These are phyloP conservation scores for Neotoma lepida DNA, from an alignment of 2,113 vertebrate species.

Conservation along the genomic window DNA sequence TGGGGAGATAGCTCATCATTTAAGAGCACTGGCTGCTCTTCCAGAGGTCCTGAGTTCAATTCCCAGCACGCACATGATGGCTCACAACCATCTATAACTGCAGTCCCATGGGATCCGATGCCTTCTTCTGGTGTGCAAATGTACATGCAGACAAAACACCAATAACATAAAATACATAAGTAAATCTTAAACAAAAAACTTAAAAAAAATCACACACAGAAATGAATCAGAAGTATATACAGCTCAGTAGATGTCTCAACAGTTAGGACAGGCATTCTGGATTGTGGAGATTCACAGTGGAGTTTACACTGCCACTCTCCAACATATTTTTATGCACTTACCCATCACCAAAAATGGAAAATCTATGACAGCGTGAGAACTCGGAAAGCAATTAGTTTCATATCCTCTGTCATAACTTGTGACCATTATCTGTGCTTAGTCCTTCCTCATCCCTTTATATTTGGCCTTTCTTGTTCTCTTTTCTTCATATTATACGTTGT, in stretches of 20 bases:
- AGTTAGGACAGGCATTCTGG: neutral
- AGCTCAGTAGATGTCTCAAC: neutral
- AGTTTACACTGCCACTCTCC: neutral
- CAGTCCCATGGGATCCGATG: too few relatives aligned
- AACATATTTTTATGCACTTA: neutral
- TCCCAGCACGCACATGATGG: too few relatives aligned
- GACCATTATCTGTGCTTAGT: neutral
- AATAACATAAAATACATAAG: too few relatives aligned
- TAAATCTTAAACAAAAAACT: neutral
- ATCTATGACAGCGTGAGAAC: neutral
- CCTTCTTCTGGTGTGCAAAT: too few relatives aligned
- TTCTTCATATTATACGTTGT: neutral
- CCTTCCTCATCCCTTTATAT: neutral
- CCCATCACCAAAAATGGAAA: neutral
- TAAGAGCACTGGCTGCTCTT: too few relatives aligned
- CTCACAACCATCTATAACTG: too few relatives aligned
- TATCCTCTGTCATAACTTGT: neutral
- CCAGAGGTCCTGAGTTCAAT: too few relatives aligned
- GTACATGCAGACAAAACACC: too few relatives aligned
- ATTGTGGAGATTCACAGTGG: neutral
- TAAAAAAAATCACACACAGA: neutral
- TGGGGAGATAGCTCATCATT: too few relatives aligned
- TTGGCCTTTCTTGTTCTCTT: neutral
- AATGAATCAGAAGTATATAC: neutral
- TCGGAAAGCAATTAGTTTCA: neutral